These are phyloP conservation scores for Oryctes rhinoceros DNA, from an alignment of 1,140 invertebrate species.

Conservation along the genomic window DNA sequence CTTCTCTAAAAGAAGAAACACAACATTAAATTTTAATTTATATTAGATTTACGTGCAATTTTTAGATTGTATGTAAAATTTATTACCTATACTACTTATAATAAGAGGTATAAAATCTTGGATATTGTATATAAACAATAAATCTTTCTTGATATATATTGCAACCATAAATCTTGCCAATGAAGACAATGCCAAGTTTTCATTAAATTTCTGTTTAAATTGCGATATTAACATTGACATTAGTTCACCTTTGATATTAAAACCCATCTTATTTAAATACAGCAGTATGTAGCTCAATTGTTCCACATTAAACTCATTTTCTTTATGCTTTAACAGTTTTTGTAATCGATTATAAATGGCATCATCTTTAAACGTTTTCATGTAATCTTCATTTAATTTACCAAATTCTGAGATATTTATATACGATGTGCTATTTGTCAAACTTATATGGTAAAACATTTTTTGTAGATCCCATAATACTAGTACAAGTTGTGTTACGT, in stretches of 20 bases:
- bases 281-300: slow-evolving; percentile 52
- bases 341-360: slow-evolving; percentile 49
- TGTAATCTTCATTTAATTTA: slow-evolving; percentile 21
- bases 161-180: slow-evolving; percentile 49
- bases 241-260: slow-evolving; percentile 44
- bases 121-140: slow-evolving; percentile 48
- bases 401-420: neutral
- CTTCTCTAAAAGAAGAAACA: slow-evolving; percentile 47
- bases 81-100: slow-evolving; percentile 52
- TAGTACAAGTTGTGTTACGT: slow-evolving; percentile 53
- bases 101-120: slow-evolving; percentile 52
- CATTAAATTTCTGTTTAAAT: slow-evolving; percentile 45
- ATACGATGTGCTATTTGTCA: slow-evolving; percentile 10
- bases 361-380: slow-evolving; percentile 47
- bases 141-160: slow-evolving; percentile 50
- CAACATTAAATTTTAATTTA: neutral
- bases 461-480: slow-evolving; percentile 54
- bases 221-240: slow-evolving; percentile 49
- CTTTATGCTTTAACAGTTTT: slow-evolving; percentile 45
- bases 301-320: slow-evolving; percentile 48
- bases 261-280: slow-evolving; percentile 55
- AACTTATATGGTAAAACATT: slow-evolving; percentile 48
- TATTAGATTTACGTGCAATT: too few relatives aligned
- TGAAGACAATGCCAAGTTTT: slow-evolving; percentile 46
- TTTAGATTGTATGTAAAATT: neutral